phyloP scores from a whole-genome alignment of 2,113 vertebrate genomes.

The Erpornis zantholeuca region DNA sequence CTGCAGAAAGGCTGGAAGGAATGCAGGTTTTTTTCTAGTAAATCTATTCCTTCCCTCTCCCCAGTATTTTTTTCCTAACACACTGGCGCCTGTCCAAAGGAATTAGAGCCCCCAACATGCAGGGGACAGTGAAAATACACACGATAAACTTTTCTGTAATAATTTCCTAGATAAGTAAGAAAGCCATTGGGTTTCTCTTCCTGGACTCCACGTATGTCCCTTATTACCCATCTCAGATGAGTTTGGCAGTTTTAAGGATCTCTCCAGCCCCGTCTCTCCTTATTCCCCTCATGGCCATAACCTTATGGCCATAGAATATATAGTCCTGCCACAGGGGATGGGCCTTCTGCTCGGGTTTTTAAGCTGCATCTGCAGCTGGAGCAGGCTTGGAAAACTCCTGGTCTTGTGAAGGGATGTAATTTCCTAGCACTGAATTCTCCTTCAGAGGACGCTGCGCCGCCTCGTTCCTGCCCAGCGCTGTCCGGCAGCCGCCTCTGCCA shows the following conservation, averaged over 20 bases:
- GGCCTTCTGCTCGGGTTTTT: slow-evolving; percentile 37
- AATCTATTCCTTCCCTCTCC: slow-evolving; percentile 51
- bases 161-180: slow-evolving; percentile 12
- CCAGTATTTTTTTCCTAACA: neutral
- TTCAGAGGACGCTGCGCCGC: slow-evolving; percentile 20
- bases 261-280: slow-evolving; percentile 22
- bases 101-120: neutral
- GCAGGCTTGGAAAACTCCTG: neutral
- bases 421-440: slow-evolving; percentile 37
- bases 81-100: neutral
- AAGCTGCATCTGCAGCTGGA: slow-evolving; percentile 56
- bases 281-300: slow-evolving; percentile 42
- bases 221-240: neutral
- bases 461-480: neutral
- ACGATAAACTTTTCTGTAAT: slow-evolving; percentile 30
- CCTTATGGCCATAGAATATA: slow-evolving; percentile 41
- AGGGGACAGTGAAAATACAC: slow-evolving; percentile 14
- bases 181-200: neutral
- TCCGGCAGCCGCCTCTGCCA: slow-evolving; percentile 22
- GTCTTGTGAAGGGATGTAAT: slow-evolving; percentile 28
- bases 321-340: slow-evolving; percentile 4
- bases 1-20: slow-evolving; percentile 52
- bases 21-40: slow-evolving; percentile 42
- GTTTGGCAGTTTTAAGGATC: slow-evolving; percentile 16
- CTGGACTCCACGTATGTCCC: neutral